Base-by-base conservation (phyloP, 2,888 invertebrate genomes). In the Synergus laeviventris region DNA sequence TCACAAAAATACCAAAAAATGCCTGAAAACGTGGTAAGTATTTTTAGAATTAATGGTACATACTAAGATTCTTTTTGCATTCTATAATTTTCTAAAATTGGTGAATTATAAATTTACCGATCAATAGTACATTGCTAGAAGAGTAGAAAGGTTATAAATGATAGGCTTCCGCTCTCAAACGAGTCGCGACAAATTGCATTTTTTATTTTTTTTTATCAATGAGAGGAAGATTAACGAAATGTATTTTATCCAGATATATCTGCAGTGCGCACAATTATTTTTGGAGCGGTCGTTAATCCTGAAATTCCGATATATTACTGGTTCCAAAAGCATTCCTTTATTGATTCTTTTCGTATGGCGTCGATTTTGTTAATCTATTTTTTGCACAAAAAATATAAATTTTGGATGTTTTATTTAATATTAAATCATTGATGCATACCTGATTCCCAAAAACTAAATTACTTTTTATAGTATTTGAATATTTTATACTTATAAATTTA, bases 21-120 rank as follows among this genome's bases (percentile, higher is more conserved):
- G 88, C 88, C 88, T 76, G 87, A 88, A 76, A 87, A 86, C 81
- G 85, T 87, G 84, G 88, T 88, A 83, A 85, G 84, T 82, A 39
- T 36, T 45, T 9, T 31, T 24, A 66, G 14, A 42, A 45, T 66
- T 42, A 21, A 8, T 66, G 18, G 1, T 24, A 31, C 31, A 31
- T 31, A 31, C 5, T 31, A 31, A 31, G 31, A 31, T 31, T 31
- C 31, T 31, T 31, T 31, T 31, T 3, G 31, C 31, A 31, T 11
- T 5, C 21, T 31, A 0, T 16, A 8, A 12, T 31, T n/a, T n/a
- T n/a, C n/a, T n/a, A n/a, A n/a, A n/a, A n/a, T n/a, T n/a, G n/a
- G n/a, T n/a, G n/a, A n/a, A n/a, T n/a, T n/a, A n/a, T n/a, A 24
- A 70, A 49, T 70, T 49, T 11, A 24, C 31, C 9, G 5, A 31